These are phyloP conservation scores for Globia sparganii DNA, from an alignment of 2,888 invertebrate genomes.

Conservation along the genomic window DNA sequence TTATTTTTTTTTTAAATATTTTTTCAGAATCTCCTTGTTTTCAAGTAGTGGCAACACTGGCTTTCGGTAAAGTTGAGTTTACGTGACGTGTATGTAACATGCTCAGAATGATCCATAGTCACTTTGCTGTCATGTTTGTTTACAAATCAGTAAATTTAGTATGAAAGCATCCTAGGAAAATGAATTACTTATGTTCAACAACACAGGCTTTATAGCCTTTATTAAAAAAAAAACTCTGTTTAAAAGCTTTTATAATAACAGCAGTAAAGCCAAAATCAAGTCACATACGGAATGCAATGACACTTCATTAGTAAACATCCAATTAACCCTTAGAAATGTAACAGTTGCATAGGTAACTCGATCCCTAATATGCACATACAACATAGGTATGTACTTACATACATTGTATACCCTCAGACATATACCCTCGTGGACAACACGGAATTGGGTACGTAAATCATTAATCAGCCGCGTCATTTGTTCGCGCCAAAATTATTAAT, in stretches of 20 bases:
- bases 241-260: not conserved
- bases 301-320: constrained; percentile 11
- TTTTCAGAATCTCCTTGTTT: not conserved
- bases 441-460: constrained; percentile 88
- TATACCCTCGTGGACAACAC: constrained; percentile 78
- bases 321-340: constrained; percentile 35
- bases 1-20: not conserved
- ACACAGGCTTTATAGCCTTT: not conserved
- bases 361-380: constrained; percentile 38
- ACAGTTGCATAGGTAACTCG: constrained; percentile 43
- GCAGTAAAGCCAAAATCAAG: not conserved
- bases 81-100: constrained; percentile 11
- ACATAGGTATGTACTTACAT: constrained; percentile 43
- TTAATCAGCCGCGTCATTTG: constrained; percentile 89
- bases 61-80: constrained; percentile 19
- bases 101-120: not conserved
- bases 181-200: not conserved
- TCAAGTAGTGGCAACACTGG: not conserved
- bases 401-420: constrained; percentile 58
- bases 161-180: too few species aligned
- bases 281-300: not conserved
- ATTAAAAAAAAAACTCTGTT: too few species aligned
- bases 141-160: not conserved
- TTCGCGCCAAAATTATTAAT: constrained; percentile 89
- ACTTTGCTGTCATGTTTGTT: not conserved